Evolutionary conservation across 2,888 invertebrate species (phyloP).

Genomic region (Slavum lentiscoides): DNA sequence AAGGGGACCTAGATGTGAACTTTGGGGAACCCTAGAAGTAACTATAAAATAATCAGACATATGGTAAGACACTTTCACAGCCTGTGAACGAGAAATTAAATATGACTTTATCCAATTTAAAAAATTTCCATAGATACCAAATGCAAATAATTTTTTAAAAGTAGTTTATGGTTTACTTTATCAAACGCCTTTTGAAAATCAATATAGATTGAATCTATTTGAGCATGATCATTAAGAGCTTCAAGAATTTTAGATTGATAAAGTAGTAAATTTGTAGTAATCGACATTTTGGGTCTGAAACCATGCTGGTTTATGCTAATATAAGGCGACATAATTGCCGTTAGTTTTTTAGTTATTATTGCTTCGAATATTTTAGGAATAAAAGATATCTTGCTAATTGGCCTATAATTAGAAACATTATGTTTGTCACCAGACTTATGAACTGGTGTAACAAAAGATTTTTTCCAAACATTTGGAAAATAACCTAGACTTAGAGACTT

Average conservation of each 20-base stretch:
- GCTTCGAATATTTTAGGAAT: no score
- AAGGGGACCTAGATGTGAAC: not conserved
- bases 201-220: slow-evolving; percentile 55
- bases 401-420: not conserved
- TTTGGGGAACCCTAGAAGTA: not conserved
- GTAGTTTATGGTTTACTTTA: slow-evolving; percentile 55
- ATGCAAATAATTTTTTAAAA: slow-evolving; percentile 53
- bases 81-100: not conserved
- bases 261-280: not conserved
- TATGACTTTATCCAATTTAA: slow-evolving; percentile 52
- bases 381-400: not conserved
- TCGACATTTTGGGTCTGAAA: not conserved
- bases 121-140: slow-evolving; percentile 54
- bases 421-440: not conserved
- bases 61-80: not conserved
- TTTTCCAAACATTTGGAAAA: not conserved
- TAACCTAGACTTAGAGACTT: not conserved
- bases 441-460: not conserved
- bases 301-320: not conserved
- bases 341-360: not conserved
- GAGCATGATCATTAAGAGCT: slow-evolving; percentile 50
- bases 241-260: slow-evolving; percentile 39
- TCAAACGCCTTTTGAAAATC: no score
- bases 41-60: not conserved
- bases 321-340: not conserved